A percentile compares a stretch with the other conserved stretches of the same genome.
Evolutionary conservation across 2,113 vertebrate genomes (phyloP).

Genomic region (Sisor rabdophorus): DNA sequence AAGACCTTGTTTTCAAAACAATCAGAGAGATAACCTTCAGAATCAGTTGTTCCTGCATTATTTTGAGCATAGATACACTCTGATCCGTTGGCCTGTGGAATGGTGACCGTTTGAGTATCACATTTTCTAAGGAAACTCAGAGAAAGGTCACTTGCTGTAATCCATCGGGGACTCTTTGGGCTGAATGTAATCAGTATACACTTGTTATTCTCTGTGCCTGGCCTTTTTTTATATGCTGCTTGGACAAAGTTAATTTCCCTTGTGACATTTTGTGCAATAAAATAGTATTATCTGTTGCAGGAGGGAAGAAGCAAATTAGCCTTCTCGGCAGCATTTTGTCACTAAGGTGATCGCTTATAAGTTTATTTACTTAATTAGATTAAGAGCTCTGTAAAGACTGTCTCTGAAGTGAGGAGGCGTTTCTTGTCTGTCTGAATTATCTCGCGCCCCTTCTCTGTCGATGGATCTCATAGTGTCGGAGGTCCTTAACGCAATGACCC

Average conservation of each 20-base stretch:
- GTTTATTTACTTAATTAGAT: constrained; percentile 89
- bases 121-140: constrained; percentile 65
- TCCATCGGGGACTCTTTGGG: constrained; percentile 72
- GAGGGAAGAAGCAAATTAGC: constrained; percentile 81
- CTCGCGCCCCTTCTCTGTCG: constrained; percentile 54
- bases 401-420: constrained; percentile 58
- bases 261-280: constrained; percentile 87
- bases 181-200: constrained; percentile 82
- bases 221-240: constrained; percentile 81
- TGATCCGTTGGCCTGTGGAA: constrained; percentile 41
- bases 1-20: constrained; percentile 18
- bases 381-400: constrained; percentile 70
- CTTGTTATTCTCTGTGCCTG: constrained; percentile 73
- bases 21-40: constrained; percentile 59
- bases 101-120: constrained; percentile 63
- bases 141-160: constrained; percentile 76
- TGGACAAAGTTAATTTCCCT: constrained; percentile 91
- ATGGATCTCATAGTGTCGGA: constrained; percentile 55
- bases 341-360: constrained; percentile 82
- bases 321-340: constrained; percentile 76
- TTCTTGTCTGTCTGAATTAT: constrained; percentile 66
- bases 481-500: background rate
- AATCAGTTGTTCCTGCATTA: constrained; percentile 64
- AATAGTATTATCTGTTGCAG: constrained; percentile 84
- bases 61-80: constrained; percentile 63